These are phyloP conservation scores for Hippocampus kuda DNA, from an alignment of 2,797 vertebrate species.

Conservation along the genomic window DNA sequence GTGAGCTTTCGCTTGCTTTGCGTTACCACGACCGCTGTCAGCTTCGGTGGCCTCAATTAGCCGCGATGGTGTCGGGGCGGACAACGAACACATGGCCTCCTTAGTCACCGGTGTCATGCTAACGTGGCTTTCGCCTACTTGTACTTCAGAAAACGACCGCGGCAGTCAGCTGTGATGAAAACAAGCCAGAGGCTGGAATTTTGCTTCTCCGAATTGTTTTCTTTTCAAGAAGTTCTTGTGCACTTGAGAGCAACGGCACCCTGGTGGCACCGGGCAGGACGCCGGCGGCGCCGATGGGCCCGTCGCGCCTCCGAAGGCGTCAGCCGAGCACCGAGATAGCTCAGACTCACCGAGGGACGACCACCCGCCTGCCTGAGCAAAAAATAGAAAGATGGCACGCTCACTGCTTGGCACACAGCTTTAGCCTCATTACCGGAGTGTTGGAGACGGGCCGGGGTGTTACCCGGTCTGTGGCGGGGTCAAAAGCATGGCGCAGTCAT, in stretches of 20 bases:
- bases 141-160: neutral
- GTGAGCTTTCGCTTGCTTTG: constrained; percentile 5
- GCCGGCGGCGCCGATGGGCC: neutral
- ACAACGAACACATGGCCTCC: constrained; percentile 37
- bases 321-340: constrained; percentile 31
- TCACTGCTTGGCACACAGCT: constrained; percentile 43
- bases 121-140: neutral
- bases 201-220: neutral
- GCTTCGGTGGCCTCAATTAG: constrained; percentile 42
- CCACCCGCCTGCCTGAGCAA: constrained; percentile 33
- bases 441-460: constrained; percentile 24
- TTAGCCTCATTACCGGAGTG: constrained; percentile 44
- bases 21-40: constrained; percentile 22
- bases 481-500: constrained; percentile 35
- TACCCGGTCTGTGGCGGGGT: constrained; percentile 41
- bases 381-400: constrained; percentile 47
- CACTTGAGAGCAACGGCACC: neutral
- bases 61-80: constrained; percentile 26
- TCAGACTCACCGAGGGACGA: constrained; percentile 32
- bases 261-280: neutral
- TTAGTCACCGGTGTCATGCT: constrained; percentile 21
- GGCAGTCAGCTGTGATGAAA: neutral
- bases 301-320: neutral
- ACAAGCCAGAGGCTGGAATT: neutral
- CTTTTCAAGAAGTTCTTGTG: neutral